Percentiles rank a stretch among this genome's conserved stretches.
Evolutionary conservation across 2,113 vertebrate genomes (phyloP).

Genomic region (Pao palembangensis): DNA sequence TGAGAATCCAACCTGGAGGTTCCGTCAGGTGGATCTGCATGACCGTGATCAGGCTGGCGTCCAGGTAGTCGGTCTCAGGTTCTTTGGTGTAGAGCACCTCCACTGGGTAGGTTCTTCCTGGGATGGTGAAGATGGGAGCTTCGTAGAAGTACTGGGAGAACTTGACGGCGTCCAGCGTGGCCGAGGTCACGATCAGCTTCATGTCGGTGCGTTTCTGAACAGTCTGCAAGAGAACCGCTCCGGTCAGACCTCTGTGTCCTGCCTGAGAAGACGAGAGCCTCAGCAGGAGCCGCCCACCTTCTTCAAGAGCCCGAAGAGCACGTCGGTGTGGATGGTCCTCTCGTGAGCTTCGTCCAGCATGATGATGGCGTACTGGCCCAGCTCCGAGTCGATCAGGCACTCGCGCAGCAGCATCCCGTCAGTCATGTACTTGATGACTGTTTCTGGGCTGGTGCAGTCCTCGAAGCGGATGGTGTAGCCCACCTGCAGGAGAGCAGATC

Average conservation of each 20-base stretch:
- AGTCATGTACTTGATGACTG: constrained; percentile 86
- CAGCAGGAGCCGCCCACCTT: too few species aligned
- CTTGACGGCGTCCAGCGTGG: constrained; percentile 94
- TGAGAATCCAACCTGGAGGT: constrained; percentile 87
- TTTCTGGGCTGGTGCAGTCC: too few species aligned
- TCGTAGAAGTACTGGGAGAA: constrained; percentile 99
- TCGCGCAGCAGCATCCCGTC: constrained; percentile 97
- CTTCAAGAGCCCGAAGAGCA: constrained; percentile 95
- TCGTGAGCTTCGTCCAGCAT: constrained; percentile 97
- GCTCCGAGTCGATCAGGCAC: constrained; percentile 95
- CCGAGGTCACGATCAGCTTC: constrained; percentile 28
- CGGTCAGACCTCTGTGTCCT: too few species aligned
- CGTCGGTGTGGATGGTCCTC: constrained; percentile 94
- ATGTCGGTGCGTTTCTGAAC: too few species aligned
- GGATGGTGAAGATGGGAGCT: constrained; percentile 97
- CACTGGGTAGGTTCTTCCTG: constrained; percentile 93
- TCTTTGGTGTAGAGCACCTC: constrained; percentile 95
- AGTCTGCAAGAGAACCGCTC: too few species aligned
- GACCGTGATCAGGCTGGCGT: constrained; percentile 92
- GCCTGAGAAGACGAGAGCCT: too few species aligned
- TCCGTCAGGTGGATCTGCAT: constrained; percentile 98
- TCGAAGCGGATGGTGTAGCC: too few species aligned
- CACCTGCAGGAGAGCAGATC: too few species aligned
- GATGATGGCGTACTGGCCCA: constrained; percentile 94
- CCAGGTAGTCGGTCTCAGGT: constrained; percentile 94